Evolutionary conservation across 1,140 invertebrate genomes (phyloP), one percentile per base, ranked within the genome.

Genomic region (Nymphalis io): DNA sequence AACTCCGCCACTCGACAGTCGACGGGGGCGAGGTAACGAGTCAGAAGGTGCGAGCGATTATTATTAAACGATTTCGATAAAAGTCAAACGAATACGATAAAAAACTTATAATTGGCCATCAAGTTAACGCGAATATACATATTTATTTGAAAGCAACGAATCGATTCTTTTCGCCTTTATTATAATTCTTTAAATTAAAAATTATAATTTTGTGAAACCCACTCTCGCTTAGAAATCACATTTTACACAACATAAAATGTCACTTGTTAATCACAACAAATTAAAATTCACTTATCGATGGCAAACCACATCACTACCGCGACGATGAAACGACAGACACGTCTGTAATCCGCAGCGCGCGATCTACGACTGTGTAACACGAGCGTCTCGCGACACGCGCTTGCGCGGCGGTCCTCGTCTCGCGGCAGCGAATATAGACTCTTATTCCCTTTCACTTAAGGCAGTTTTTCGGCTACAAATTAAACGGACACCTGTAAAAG

Each of bases 401-500:
- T 63, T 75, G 74, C 76, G 74, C 80, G 68, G 78, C 78, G 72
- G 71, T 70, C 71, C 71, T 58, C 23, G 18, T 55, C 20, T 12
- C 8, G 0, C 23, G 8, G 0, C 62, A 68, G 23, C 44, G 20
- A n/a, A 75, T 73, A 65, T 60, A 75, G 55, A 46, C 72, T 71
- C 76, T 73, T 76, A 42, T 5, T 8, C 0, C n/a, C n/a, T 42
- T 10, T 1, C 18, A 0, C 53, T 59, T 73, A 84, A 59, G 58
- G 76, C 59, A 38, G 38, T 55, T 55, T 74, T 76, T 78, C 8
- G 11, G 46, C 10, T 42, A 62, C 38, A 42, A 8, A 6, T 15
- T 8, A n/a, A 20, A 76, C 81, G 79, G 84, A 85, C 88, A 90
- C 88, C 88, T 90, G 88, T 89, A 86, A 77, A 84, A 83, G 67